phyloP scores from a whole-genome alignment of 2,113 vertebrate species.

The Microcebus griseorufus region DNA sequence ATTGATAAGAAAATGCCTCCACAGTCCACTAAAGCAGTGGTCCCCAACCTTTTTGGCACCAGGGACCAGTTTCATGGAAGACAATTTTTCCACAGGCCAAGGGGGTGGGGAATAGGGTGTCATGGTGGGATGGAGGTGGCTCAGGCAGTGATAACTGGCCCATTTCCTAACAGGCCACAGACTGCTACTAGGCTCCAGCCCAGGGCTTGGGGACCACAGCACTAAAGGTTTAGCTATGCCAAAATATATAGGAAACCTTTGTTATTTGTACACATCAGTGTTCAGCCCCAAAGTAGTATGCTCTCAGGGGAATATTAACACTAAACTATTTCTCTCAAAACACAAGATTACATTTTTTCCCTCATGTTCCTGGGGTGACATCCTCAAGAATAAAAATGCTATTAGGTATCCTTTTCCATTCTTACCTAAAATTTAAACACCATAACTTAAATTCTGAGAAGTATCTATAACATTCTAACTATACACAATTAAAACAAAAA shows the following conservation, averaged over 20 bases:
- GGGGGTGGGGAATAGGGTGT: too few species aligned
- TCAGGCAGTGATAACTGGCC: too few species aligned
- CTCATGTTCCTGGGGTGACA: neutral
- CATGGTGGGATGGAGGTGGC: too few species aligned
- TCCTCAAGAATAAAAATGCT: conserved; percentile 35
- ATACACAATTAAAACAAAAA: neutral
- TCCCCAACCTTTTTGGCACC: too few species aligned
- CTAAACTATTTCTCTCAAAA: conserved; percentile 23
- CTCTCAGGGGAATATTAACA: neutral
- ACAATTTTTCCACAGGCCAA: too few species aligned
- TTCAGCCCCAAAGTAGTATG: neutral
- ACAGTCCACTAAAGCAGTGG: neutral
- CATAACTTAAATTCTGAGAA: neutral
- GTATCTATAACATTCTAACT: neutral
- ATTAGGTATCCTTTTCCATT: neutral
- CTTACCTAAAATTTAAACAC: conserved; percentile 6
- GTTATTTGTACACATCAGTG: neutral
- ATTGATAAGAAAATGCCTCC: neutral
- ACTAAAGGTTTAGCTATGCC: neutral
- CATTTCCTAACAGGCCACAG: too few species aligned
- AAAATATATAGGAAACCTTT: neutral
- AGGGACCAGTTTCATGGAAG: too few species aligned
- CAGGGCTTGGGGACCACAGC: too few species aligned
- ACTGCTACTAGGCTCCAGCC: too few species aligned
- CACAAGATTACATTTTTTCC: neutral